Evolutionary conservation across 2,888 invertebrate species (phyloP).

Genomic region (Buathra laborator): DNA sequence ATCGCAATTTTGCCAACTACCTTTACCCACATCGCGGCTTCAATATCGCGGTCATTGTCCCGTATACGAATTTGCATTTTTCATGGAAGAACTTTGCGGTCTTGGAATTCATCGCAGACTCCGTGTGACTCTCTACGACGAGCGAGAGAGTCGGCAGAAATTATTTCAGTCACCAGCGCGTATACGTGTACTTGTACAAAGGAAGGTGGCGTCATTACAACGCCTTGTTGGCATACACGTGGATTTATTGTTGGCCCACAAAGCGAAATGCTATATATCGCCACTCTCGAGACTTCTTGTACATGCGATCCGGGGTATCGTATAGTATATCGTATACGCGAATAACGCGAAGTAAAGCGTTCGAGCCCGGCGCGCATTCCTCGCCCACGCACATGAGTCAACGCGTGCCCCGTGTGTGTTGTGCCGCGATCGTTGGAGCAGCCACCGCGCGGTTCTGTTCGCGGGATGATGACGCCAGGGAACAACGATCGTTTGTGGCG

Average conservation of each 20-base stretch:
- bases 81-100: constrained; percentile 42
- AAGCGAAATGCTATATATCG: constrained; percentile 65
- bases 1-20: constrained; percentile 41
- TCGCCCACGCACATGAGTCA: constrained; percentile 83
- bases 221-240: constrained; percentile 68
- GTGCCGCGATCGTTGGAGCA: constrained; percentile 62
- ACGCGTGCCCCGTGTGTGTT: constrained; percentile 74
- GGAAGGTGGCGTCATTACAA: constrained; percentile 74
- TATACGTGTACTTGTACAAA: constrained; percentile 43
- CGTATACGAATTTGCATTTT: constrained; percentile 7
- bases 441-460: constrained; percentile 59
- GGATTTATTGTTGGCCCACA: constrained; percentile 75
- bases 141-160: constrained; percentile 43
- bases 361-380: constrained; percentile 75
- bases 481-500: constrained; percentile 60
- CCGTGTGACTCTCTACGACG: constrained; percentile 11
- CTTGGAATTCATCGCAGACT: constrained; percentile 57
- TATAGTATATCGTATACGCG: constrained; percentile 42
- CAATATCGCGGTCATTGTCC: constrained; percentile 52
- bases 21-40: constrained; percentile 12
- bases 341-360: constrained; percentile 38
- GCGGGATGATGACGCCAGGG: constrained; percentile 72
- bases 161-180: constrained; percentile 57
- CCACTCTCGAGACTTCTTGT: constrained; percentile 16
- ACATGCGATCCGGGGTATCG: constrained; percentile 52